Percentiles rank a stretch among this genome's conserved stretches.
phyloP scores from a whole-genome alignment of 2,888 invertebrate species.

The Caenorhabditis doughertyi region DNA sequence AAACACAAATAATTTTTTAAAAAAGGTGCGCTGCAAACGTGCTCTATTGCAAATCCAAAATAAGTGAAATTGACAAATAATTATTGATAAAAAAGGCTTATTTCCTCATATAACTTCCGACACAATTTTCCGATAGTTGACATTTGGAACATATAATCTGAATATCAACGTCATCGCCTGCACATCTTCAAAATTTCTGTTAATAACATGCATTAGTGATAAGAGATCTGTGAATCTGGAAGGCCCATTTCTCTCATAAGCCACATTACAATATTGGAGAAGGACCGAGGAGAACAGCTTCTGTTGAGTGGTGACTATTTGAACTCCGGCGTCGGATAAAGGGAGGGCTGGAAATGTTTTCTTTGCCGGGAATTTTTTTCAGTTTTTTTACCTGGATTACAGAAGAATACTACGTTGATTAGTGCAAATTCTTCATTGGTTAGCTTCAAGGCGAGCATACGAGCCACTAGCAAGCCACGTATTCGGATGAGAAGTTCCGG shows the following conservation, averaged over 20 bases:
- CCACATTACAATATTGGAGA: conserved; percentile 19
- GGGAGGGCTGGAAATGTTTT: neutral
- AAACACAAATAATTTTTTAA: neutral
- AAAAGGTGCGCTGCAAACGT: neutral
- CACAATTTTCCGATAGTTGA: conserved; percentile 11
- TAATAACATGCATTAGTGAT: conserved; percentile 22
- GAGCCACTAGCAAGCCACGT: conserved; percentile 9
- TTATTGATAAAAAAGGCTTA: neutral
- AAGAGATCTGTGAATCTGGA: conserved; percentile 28
- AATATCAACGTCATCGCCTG: conserved; percentile 39
- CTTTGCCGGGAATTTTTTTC: neutral
- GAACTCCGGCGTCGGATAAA: neutral
- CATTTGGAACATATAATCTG: neutral
- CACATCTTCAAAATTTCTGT: conserved; percentile 38
- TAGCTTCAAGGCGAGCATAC: conserved; percentile 3
- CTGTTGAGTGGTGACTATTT: neutral
- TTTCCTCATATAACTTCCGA: conserved; percentile 4
- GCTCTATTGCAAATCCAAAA: too few species aligned
- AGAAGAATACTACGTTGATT: conserved; percentile 20
- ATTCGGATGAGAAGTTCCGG: conserved; percentile 9
- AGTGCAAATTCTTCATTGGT: conserved; percentile 31
- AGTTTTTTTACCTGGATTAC: conserved; percentile 3
- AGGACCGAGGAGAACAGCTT: conserved; percentile 4
- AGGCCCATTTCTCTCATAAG: conserved; percentile 12
- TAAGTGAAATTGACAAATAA: neutral